phyloP scores from a whole-genome alignment of 1,140 invertebrate genomes.

The Parapsyche elsis region DNA sequence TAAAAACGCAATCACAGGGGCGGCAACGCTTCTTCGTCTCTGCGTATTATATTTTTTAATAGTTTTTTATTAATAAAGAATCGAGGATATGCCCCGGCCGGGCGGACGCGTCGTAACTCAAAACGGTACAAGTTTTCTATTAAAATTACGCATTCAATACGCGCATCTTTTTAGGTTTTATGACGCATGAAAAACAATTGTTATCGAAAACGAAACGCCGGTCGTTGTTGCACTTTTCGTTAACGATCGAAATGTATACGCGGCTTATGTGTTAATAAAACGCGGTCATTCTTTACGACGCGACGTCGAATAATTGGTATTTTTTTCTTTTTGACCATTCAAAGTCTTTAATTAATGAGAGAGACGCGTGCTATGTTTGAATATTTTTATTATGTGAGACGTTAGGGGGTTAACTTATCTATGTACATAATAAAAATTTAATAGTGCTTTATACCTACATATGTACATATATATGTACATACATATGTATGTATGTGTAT shows the following conservation, averaged over 20 bases:
- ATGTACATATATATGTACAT: too few relatives aligned
- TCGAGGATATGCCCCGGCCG: background rate
- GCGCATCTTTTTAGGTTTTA: constrained; percentile 15
- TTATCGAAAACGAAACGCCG: background rate
- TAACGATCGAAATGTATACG: background rate
- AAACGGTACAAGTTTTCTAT: constrained; percentile 21
- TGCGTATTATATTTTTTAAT: background rate
- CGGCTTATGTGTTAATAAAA: constrained; percentile 1
- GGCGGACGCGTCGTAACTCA: background rate
- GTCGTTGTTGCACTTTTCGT: background rate
- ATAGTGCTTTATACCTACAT: too few relatives aligned
- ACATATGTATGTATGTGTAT: too few relatives aligned
- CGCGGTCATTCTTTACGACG: background rate
- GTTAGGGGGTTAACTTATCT: too few relatives aligned
- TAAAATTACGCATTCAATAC: constrained; percentile 18
- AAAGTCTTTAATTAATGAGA: too few relatives aligned
- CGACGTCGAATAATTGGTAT: background rate
- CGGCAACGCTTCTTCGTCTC: background rate
- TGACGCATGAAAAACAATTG: constrained; percentile 19
- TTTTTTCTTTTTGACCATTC: background rate
- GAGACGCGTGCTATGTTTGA: too few relatives aligned
- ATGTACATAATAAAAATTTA: too few relatives aligned
- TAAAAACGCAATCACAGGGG: background rate
- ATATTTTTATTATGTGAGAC: too few relatives aligned
- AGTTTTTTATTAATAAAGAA: constrained; percentile 8